Conservation (phyloP, 2,888 invertebrate species). For the Mechanitis mazaeus region DNA sequence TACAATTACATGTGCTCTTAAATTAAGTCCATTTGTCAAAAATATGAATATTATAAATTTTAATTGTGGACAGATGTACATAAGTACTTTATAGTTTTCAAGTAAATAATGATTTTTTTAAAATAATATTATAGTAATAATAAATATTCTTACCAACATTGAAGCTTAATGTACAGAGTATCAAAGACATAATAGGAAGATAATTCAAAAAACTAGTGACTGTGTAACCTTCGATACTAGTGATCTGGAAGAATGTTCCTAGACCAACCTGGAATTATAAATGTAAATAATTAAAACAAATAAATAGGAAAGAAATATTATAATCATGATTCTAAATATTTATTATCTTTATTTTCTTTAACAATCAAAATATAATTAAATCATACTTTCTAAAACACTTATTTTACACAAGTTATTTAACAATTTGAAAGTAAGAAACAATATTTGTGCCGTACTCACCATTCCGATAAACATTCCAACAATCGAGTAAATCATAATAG, state of each 20-base stretch:
- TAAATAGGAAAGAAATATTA: slow-evolving; percentile 13
- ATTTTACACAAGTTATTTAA: no score
- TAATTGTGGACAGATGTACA: slow-evolving; percentile 1
- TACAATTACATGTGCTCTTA: no score
- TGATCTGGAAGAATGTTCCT: slow-evolving; percentile 49
- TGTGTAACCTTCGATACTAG: slow-evolving; percentile 29
- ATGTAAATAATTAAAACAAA: slow-evolving; percentile 35
- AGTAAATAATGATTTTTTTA: not conserved
- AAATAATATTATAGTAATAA: not conserved
- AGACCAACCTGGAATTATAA: slow-evolving; percentile 46
- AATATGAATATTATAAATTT: no score
- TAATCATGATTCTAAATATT: slow-evolving; percentile 28
- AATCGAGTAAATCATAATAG: no score
- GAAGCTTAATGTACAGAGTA: slow-evolving; percentile 50
- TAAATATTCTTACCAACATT: slow-evolving; percentile 47
- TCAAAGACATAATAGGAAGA: slow-evolving; percentile 52
- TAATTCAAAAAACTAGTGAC: slow-evolving; percentile 50
- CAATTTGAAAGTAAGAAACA: no score
- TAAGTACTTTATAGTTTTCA: no score
- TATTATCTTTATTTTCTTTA: no score
- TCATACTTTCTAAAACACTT: no score
- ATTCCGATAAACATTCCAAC: slow-evolving; percentile 35
- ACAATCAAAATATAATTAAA: no score
- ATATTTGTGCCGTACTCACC: slow-evolving; percentile 30
- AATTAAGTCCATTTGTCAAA: no score